These are phyloP conservation scores for Papilio gigon DNA, from an alignment of 2,888 invertebrate species.

Conservation along the genomic window DNA sequence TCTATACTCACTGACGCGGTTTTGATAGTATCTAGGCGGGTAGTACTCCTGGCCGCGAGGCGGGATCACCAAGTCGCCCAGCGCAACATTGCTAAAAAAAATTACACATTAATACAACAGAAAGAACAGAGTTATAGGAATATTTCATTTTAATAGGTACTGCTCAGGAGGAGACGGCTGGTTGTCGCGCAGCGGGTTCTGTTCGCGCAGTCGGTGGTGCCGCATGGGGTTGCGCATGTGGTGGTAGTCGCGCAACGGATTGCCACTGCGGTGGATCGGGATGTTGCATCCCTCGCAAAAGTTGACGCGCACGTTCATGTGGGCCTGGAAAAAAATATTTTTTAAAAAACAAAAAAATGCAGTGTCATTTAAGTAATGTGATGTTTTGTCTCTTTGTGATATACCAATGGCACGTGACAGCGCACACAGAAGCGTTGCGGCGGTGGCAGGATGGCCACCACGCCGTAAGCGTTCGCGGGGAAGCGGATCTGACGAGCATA, in stretches of 20 bases:
- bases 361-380: not conserved
- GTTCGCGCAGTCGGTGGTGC: not conserved
- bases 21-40: conserved; percentile 1
- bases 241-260: not conserved
- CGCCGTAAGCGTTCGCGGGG: not conserved
- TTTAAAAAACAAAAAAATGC: not conserved
- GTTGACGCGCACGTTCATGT: not conserved
- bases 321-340: not conserved
- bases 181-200: not conserved
- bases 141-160: not conserved
- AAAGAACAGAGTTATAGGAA: not conserved
- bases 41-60: not conserved
- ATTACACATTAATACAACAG: not conserved
- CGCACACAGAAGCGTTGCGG: not conserved
- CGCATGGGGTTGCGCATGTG: not conserved
- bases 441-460: not conserved
- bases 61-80: conserved; percentile 1
- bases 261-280: not conserved
- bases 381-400: not conserved
- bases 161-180: conserved; percentile 7
- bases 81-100: not conserved
- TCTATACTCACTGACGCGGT: conserved; percentile 15
- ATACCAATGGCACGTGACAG: not conserved
- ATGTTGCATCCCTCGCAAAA: conserved; percentile 2
- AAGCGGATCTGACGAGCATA: not conserved